Evolutionary conservation across 2,888 invertebrate genomes (phyloP), one percentile per base, ranked within the genome.

Genomic region (Elysia crispata): DNA sequence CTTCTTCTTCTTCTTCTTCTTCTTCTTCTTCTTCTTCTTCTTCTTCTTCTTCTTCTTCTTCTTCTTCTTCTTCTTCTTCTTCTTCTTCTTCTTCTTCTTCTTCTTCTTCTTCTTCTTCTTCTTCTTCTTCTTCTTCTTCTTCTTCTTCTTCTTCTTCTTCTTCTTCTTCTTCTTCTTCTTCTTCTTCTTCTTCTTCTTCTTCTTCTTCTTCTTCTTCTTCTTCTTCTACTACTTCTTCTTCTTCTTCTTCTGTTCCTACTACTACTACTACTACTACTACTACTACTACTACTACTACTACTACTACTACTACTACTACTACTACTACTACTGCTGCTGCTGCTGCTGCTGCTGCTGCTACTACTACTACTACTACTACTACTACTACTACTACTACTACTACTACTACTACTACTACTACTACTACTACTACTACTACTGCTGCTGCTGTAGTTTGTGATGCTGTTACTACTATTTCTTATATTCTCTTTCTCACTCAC

Each of bases 361-460:
- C 72, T 49, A 72, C 72, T 49, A 49, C 72, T 20, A 33, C 72
- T 72, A 72, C 72, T 49, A 72, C 72, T 49, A 49, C 72, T 49
- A 49, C 72, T 0, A 72, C 72, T 49, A 72, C 72, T 20, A 72
- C 5, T 20, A 72, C 50, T 49, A 72, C 72, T 49, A 72, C 72
- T 49, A 72, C 49, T 72, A 72, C 72, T 18, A 72, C 72, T 49
- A 33, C 72, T 49, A 33, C 72, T 49, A 72, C 72, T 11, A 72
- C 72, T 20, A 31, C 69, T 15, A 69, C 69, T 31, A 69, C 69
- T 31, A 69, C 28, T 31, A 69, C 69, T 69, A n/a, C n/a, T n/a
- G n/a, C n/a, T 30, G 30, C 31, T 30, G 15, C 69, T 69, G 23
- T 23, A 20, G 23, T 23, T 64, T 20, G 20, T 20, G 23, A 15